Conservation (phyloP, 53 echinoderm and acorn worm genomes). For the Patiria pectinifera region DNA sequence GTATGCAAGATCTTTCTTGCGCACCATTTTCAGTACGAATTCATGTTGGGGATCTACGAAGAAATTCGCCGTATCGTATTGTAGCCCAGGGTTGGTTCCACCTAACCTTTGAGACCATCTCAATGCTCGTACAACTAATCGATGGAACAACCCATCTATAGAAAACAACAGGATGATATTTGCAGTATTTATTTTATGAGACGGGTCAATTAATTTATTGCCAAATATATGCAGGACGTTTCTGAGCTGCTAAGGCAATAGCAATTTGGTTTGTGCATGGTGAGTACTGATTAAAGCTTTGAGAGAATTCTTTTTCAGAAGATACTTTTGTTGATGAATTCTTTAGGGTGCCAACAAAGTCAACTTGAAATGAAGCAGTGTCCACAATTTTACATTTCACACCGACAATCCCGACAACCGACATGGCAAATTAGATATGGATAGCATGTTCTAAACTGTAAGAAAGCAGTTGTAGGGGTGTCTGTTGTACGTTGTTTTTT, state of each 20-base stretch:
- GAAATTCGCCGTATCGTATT: not conserved
- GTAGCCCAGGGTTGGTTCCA: not conserved
- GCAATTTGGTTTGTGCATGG: too few relatives aligned
- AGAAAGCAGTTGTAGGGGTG: too few relatives aligned
- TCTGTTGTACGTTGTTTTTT: too few relatives aligned
- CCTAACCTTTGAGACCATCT: not conserved
- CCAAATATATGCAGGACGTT: not conserved
- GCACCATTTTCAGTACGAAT: not conserved
- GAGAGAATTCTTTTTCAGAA: too few relatives aligned
- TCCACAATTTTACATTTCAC: too few relatives aligned
- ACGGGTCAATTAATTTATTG: not conserved
- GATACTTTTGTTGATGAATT: too few relatives aligned
- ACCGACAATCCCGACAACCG: too few relatives aligned
- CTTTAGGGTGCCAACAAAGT: too few relatives aligned
- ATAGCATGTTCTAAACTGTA: too few relatives aligned
- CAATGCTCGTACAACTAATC: not conserved
- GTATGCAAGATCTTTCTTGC: not conserved
- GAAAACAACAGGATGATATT: not conserved
- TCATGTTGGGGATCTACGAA: not conserved
- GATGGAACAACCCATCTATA: not conserved
- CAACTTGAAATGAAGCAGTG: too few relatives aligned
- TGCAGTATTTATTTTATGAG: not conserved
- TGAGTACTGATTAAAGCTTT: too few relatives aligned
- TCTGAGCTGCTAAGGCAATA: not conserved
- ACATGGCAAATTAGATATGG: too few relatives aligned